Evolutionary conservation across 2,113 vertebrate genomes (phyloP).

Genomic region (Eudorcas thomsonii): DNA sequence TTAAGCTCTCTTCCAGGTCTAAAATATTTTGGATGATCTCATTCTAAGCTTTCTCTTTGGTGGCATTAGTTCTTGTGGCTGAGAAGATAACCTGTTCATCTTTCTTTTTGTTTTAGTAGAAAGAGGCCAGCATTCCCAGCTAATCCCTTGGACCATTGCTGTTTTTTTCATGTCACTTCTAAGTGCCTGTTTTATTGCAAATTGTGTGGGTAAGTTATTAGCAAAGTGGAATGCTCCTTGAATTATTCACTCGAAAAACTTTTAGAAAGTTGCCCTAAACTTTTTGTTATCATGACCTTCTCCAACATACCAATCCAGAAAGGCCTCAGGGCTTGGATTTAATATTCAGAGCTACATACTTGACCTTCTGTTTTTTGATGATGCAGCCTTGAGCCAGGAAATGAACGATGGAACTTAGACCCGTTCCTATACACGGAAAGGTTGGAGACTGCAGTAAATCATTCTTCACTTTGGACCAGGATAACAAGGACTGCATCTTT

Average conservation of each 20-base stretch:
- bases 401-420: not conserved
- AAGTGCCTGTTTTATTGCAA: slow-evolving; percentile 45
- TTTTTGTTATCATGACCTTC: not conserved
- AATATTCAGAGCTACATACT: not conserved
- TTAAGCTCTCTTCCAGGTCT: not conserved
- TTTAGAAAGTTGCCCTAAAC: not conserved
- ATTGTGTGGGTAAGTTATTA: slow-evolving; percentile 43
- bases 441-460: not conserved
- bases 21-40: not conserved
- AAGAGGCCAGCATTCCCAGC: not conserved
- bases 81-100: not conserved
- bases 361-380: not conserved
- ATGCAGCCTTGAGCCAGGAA: not conserved
- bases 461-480: not conserved
- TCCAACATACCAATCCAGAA: not conserved
- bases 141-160: not conserved
- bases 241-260: not conserved
- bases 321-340: not conserved
- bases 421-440: not conserved
- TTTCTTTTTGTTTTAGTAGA: not conserved
- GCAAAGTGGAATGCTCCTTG: not conserved
- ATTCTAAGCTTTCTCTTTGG: not conserved
- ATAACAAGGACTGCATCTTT: not conserved
- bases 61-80: not conserved
- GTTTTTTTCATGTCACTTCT: slow-evolving; percentile 20